Conservation (phyloP, 2,113 vertebrate genomes). For the Globicephala melas region DNA sequence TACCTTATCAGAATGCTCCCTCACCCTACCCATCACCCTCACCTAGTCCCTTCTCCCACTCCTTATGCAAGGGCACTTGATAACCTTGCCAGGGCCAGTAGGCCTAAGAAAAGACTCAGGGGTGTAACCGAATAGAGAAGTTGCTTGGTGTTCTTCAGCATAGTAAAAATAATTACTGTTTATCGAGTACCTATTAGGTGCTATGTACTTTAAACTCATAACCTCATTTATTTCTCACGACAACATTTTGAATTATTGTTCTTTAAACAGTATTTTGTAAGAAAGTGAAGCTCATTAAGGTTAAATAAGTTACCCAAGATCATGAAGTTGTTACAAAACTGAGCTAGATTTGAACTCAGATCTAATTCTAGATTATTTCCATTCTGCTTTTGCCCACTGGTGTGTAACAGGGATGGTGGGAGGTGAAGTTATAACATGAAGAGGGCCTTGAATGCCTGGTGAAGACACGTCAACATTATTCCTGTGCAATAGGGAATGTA, state of each 20-base stretch:
- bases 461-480: neutral
- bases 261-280: neutral
- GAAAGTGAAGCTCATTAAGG: neutral
- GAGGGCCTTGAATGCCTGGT: neutral
- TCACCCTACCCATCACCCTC: neutral
- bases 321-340: neutral
- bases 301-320: neutral
- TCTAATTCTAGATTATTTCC: neutral
- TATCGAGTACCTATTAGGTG: neutral
- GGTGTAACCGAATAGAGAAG: neutral
- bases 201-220: neutral
- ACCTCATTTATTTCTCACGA: neutral
- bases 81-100: neutral
- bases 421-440: neutral
- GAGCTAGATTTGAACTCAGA: neutral
- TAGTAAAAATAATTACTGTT: neutral
- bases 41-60: neutral
- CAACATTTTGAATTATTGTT: neutral
- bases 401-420: neutral
- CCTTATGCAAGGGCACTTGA: neutral
- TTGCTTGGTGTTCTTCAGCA: neutral
- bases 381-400: neutral
- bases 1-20: neutral
- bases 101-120: neutral
- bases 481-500: neutral